These are phyloP conservation scores for Mus minutoides DNA, from an alignment of 2,797 vertebrate genomes.

Conservation along the genomic window DNA sequence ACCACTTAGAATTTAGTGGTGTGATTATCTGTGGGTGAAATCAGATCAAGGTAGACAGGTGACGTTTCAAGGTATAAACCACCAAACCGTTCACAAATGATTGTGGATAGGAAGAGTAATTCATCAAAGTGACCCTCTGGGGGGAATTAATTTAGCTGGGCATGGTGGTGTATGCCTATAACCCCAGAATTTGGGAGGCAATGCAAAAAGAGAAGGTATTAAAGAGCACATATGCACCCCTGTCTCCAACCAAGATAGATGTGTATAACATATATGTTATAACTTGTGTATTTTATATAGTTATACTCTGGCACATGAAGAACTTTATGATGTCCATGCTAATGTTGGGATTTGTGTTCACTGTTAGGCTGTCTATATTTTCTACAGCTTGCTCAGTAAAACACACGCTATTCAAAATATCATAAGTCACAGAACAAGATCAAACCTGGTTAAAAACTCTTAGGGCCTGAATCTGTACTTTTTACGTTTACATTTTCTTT, in stretches of 20 bases:
- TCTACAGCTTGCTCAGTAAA: slow-evolving; percentile 4
- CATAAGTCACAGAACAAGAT: slow-evolving; percentile 33
- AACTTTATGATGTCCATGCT: slow-evolving; percentile 30
- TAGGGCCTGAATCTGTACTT: slow-evolving; percentile 79
- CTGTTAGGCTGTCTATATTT: slow-evolving; percentile 41
- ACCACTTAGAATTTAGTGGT: slow-evolving; percentile 50
- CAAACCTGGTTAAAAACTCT: slow-evolving; percentile 35
- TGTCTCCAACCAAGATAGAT: not conserved
- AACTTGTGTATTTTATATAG: not conserved
- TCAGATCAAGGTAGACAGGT: slow-evolving; percentile 45
- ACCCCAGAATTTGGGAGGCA: not conserved
- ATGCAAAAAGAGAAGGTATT: not conserved
- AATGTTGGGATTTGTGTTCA: not conserved
- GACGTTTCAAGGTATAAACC: slow-evolving; percentile 54
- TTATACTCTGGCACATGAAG: not conserved
- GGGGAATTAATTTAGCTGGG: not conserved
- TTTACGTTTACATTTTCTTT: slow-evolving; percentile 61
- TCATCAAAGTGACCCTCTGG: slow-evolving; percentile 9
- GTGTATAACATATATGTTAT: not conserved
- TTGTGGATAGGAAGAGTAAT: slow-evolving; percentile 29
- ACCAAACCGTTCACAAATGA: slow-evolving; percentile 50
- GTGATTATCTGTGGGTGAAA: slow-evolving; percentile 46
- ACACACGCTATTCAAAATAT: slow-evolving; percentile 42
- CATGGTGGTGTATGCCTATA: not conserved
- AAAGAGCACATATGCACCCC: not conserved